Evolutionary conservation across 2,113 vertebrate species (phyloP), one percentile per base, ranked within the genome.

Genomic region (Phasianus colchicus): DNA sequence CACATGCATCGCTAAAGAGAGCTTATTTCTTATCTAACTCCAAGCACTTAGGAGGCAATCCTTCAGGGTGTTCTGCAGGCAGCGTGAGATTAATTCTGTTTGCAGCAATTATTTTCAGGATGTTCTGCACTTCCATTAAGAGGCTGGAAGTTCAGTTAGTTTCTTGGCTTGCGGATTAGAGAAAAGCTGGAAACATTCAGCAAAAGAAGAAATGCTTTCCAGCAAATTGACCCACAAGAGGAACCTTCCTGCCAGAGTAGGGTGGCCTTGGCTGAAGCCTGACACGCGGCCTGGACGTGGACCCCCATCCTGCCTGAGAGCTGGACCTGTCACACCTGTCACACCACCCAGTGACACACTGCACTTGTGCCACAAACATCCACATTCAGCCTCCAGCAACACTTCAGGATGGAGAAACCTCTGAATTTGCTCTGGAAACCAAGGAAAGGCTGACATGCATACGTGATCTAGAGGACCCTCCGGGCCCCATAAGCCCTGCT

Each of bases 11-110:
- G 83, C 83, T 95, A 95, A 95, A 95, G 89, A 89, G 82, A 96
- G 95, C 95, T 97, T 93, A 94, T 71, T 93, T 95, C 90, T 97
- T 97, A 97, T 97, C 95, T 95, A 80, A 86, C 88, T 91, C 60
- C 75, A 87, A 93, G 89, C 91, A 96, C 88, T 95, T 94, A 36
- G 81, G 84, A 95, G 60, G 64, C 92, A 93, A 93, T 93, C 70
- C 94, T 96, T 96, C 83, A 91, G 84, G 90, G 73, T 86, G 80
- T 72, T 92, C 88, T 92, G 93, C 89, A 91, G 72, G 91, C 92
- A 94, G 67, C 16, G n/a, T 15, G 71, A 95, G 95, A 96, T 97
- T 96, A 95, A 96, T 93, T 96, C 74, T 92, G 67, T 88, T 93
- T 88, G 87, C 82, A 87, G 88, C 91, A 95, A 93, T 94, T 95